A percentile compares a stretch with the other conserved stretches of the same genome.
Conservation (phyloP, 2,888 invertebrate species). For the Nymphalis polychloros region DNA sequence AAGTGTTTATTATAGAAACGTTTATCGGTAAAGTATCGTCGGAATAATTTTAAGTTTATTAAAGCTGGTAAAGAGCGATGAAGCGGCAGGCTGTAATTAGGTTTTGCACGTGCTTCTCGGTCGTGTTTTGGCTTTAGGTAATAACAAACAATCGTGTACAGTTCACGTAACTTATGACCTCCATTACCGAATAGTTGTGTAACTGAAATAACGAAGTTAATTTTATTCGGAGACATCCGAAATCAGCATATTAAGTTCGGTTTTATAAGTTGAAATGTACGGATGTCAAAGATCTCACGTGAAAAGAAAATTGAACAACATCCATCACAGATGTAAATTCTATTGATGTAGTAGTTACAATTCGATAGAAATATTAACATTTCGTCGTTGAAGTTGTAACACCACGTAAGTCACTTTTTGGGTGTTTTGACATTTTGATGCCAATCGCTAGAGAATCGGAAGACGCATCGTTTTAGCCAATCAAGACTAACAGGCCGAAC, state of each 20-base stretch:
- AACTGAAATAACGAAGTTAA: conserved; percentile 33
- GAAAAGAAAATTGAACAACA: too few species aligned
- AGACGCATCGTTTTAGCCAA: too few species aligned
- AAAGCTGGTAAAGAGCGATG: conserved; percentile 46
- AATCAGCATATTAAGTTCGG: conserved; percentile 18
- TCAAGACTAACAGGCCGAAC: too few species aligned
- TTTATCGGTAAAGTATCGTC: conserved; percentile 26
- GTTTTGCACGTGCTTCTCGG: conserved; percentile 47
- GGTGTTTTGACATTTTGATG: too few species aligned
- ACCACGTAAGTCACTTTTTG: too few species aligned
- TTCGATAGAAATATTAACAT: too few species aligned
- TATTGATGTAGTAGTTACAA: too few species aligned
- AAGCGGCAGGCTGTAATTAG: conserved; percentile 50
- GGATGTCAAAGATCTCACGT: background rate
- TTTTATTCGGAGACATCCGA: conserved; percentile 31
- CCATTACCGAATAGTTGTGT: conserved; percentile 46
- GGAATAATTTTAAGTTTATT: conserved; percentile 42
- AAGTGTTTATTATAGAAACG: conserved; percentile 23
- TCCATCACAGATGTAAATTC: too few species aligned
- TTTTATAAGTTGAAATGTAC: background rate
- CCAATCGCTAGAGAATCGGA: too few species aligned
- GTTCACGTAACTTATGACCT: conserved; percentile 64
- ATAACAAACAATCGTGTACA: conserved; percentile 52
- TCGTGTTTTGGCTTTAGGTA: conserved; percentile 47
- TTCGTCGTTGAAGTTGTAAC: too few species aligned